Conservation (phyloP, 1,140 invertebrate species). For the Trichogramma pretiosum region DNA sequence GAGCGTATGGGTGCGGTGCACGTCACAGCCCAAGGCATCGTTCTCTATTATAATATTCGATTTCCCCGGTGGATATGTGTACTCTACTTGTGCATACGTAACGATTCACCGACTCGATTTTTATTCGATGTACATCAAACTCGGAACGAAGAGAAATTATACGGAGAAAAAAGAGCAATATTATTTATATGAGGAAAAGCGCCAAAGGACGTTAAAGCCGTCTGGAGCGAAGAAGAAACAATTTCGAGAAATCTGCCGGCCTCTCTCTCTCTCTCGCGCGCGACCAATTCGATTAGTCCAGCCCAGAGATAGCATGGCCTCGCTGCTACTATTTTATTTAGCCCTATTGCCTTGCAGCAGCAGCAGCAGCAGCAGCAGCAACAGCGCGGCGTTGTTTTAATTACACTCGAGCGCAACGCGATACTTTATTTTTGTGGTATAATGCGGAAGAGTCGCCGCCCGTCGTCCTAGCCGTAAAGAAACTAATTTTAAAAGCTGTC, state of each 20-base stretch:
- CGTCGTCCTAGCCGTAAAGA: no score
- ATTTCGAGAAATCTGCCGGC: conserved; percentile 42
- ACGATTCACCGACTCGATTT: conserved; percentile 17
- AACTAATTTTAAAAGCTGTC: conserved; percentile 23
- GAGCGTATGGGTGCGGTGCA: no score
- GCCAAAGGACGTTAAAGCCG: neutral
- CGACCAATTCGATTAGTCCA: conserved; percentile 44
- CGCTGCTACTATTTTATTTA: conserved; percentile 8
- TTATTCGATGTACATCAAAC: neutral
- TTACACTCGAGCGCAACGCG: conserved; percentile 31
- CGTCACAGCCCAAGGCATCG: conserved; percentile 2
- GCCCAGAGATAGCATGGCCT: conserved; percentile 39
- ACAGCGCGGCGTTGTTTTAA: conserved; percentile 33
- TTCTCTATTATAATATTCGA: conserved; percentile 34
- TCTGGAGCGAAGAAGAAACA: conserved; percentile 30
- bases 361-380: conserved; percentile 23
- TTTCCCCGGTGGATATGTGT: conserved; percentile 14
- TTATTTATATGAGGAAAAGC: conserved; percentile 7
- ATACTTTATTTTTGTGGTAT: conserved; percentile 37
- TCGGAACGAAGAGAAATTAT: neutral
- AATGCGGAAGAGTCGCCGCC: conserved; percentile 22
- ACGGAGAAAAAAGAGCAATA: conserved; percentile 5
- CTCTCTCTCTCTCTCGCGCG: no score
- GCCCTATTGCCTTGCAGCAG: conserved; percentile 8
- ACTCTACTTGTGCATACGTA: conserved; percentile 17